These are phyloP conservation scores for Synergus itoensis DNA, from an alignment of 2,888 invertebrate species.

Conservation along the genomic window DNA sequence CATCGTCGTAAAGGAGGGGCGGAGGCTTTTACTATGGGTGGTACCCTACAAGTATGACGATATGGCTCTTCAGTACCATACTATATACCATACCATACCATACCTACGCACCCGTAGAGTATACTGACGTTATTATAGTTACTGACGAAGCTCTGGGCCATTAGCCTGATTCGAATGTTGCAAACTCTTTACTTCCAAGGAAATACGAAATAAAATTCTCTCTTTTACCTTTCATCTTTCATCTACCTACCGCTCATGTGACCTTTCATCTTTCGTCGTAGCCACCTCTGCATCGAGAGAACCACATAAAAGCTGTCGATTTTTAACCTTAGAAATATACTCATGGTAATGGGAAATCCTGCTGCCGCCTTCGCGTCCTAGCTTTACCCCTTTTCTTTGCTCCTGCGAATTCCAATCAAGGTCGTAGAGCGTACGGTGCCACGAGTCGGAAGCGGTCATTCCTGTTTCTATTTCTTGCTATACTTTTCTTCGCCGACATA, in stretches of 20 bases:
- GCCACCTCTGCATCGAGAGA: not conserved
- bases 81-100: not conserved
- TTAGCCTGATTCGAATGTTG: conserved; percentile 21
- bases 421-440: conserved; percentile 5
- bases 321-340: conserved; percentile 37
- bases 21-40: conserved; percentile 21
- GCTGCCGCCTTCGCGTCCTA: conserved; percentile 3
- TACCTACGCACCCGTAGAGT: not conserved
- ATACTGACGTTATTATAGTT: not conserved
- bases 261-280: conserved; percentile 16
- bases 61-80: not conserved
- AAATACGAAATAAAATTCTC: conserved; percentile 16
- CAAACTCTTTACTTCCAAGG: not conserved
- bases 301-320: conserved; percentile 29
- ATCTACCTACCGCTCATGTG: not conserved
- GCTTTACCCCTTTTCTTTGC: conserved; percentile 11
- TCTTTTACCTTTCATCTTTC: not conserved
- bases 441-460: conserved; percentile 36
- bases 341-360: conserved; percentile 26
- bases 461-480: conserved; percentile 40
- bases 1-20: conserved; percentile 26
- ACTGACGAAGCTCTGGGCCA: not conserved
- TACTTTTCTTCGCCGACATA: conserved; percentile 12
- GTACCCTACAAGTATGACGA: conserved; percentile 19
- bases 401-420: conserved; percentile 33